phyloP scores from a whole-genome alignment of 2,797 vertebrate genomes.

The Phalanger gymnotis region DNA sequence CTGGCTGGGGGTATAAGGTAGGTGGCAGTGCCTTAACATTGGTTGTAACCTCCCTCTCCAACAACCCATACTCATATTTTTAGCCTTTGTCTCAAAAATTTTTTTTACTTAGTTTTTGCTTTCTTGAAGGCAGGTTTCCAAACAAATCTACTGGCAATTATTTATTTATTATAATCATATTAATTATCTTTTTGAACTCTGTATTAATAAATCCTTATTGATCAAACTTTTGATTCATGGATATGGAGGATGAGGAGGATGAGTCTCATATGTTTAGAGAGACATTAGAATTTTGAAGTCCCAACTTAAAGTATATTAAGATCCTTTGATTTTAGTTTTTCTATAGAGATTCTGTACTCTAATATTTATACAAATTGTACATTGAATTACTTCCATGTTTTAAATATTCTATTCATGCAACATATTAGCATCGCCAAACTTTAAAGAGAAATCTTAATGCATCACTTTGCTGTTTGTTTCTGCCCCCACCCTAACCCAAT shows the following conservation, averaged over 20 bases:
- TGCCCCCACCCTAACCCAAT: background rate
- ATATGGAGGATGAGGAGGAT: background rate
- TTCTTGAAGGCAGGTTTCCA: background rate
- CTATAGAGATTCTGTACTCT: constrained; percentile 2
- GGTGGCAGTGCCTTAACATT: background rate
- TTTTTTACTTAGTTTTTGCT: background rate
- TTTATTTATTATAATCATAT: background rate
- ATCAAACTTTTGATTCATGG: background rate
- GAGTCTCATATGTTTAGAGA: background rate
- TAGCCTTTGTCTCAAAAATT: background rate
- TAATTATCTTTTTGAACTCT: background rate
- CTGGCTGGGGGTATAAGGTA: background rate
- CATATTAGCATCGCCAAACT: background rate
- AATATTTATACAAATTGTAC: constrained; percentile 6
- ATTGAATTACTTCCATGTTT: background rate
- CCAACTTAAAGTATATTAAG: background rate
- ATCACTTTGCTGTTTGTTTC: background rate
- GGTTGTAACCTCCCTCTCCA: constrained; percentile 4
- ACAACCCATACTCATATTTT: background rate
- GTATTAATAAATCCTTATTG: background rate
- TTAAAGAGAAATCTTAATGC: background rate
- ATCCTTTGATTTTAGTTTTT: background rate
- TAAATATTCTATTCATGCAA: constrained; percentile 1
- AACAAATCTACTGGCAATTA: background rate
- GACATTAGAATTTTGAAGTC: background rate